phyloP scores from a whole-genome alignment of 2,888 invertebrate species.

The Cryptosula pallasiana region DNA sequence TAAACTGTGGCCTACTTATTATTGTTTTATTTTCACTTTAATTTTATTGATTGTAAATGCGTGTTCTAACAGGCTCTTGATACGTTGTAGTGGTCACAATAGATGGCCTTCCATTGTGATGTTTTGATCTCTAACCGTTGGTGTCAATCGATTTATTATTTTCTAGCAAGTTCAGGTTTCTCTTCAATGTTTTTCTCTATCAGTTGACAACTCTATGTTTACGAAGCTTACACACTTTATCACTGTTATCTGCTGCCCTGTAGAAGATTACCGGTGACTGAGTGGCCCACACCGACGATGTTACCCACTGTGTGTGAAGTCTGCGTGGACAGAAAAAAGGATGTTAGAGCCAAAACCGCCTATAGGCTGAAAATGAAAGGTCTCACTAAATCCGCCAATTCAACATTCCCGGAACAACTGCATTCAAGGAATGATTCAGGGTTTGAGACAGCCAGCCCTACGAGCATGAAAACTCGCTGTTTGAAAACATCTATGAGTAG shows the following conservation, averaged over 20 bases:
- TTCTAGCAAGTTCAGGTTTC: no score
- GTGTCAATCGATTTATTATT: background rate
- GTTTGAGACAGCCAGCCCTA: background rate
- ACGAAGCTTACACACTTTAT: no score
- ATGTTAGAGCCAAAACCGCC: background rate
- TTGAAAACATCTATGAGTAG: background rate
- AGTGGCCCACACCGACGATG: background rate
- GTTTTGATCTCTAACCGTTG: background rate
- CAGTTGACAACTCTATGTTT: no score
- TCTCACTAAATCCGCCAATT: background rate
- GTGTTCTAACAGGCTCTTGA: no score
- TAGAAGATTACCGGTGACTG: no score
- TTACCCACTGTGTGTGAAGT: background rate
- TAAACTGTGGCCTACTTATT: no score
- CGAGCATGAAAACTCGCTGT: background rate
- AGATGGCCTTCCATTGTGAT: background rate
- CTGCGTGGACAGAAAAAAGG: background rate
- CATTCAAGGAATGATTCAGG: background rate
- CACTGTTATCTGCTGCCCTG: no score
- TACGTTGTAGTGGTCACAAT: no score
- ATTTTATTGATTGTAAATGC: no score
- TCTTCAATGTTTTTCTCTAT: no score
- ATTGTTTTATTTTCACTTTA: no score
- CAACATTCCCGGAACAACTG: background rate
- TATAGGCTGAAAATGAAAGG: background rate